phyloP scores from a whole-genome alignment of 2,797 vertebrate genomes.

The Gobionotothen gibberifrons region DNA sequence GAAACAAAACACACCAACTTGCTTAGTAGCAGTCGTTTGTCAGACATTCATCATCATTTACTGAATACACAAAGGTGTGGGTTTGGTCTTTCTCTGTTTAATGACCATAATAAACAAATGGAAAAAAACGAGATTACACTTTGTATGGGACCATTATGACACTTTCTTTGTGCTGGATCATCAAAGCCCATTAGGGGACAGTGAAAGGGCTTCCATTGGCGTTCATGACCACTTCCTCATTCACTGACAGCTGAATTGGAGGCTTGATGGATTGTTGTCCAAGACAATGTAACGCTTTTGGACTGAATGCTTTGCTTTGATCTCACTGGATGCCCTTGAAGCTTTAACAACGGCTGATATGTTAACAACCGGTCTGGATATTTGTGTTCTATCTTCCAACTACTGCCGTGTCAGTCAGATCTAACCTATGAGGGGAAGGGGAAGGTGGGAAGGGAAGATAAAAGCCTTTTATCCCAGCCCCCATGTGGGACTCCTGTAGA shows the following conservation, averaged over 20 bases:
- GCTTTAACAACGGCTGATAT: conserved; percentile 74
- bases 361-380: conserved; percentile 78
- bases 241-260: conserved; percentile 77
- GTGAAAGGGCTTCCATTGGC: conserved; percentile 70
- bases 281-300: conserved; percentile 77
- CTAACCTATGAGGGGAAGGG: conserved; percentile 46
- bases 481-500: conserved; percentile 60
- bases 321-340: conserved; percentile 76
- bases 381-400: conserved; percentile 70
- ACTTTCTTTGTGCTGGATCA: conserved; percentile 75
- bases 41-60: conserved; percentile 72
- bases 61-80: conserved; percentile 72
- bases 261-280: conserved; percentile 75
- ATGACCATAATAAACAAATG: conserved; percentile 76
- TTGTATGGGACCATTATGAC: conserved; percentile 72
- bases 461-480: conserved; percentile 74
- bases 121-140: conserved; percentile 69
- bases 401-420: conserved; percentile 69
- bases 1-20: conserved; percentile 32
- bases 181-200: conserved; percentile 79
- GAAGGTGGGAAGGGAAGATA: conserved; percentile 52
- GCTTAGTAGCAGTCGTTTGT: conserved; percentile 49
- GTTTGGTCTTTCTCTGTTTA: conserved; percentile 65
- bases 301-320: conserved; percentile 79
- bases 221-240: conserved; percentile 78